phyloP scores from a whole-genome alignment of 2,888 invertebrate genomes.

The Lumbricus terrestris region DNA sequence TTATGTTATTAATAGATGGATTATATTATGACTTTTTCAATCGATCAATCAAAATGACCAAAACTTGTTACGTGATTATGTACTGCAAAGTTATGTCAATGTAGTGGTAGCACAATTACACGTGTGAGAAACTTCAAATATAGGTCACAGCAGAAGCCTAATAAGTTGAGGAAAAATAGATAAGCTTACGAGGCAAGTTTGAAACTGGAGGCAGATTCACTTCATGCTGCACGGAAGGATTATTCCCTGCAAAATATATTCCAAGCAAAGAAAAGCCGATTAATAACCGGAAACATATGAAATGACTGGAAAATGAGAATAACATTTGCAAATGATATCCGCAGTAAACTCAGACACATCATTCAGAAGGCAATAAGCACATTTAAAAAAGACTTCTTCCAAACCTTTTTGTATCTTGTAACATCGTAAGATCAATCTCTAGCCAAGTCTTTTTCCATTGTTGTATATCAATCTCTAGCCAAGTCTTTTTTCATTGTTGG shows the following conservation, averaged over 20 bases:
- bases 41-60: too few species aligned
- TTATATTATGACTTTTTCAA: background rate
- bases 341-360: background rate
- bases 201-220: conserved; percentile 33
- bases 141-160: background rate
- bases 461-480: background rate
- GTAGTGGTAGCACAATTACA: too few species aligned
- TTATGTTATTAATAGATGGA: background rate
- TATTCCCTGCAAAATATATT: too few species aligned
- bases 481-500: background rate
- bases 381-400: background rate
- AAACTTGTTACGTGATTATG: too few species aligned
- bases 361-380: background rate
- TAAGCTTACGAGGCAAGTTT: conserved; percentile 32
- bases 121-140: too few species aligned
- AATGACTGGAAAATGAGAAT: background rate
- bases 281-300: conserved; percentile 3
- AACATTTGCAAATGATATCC: too few species aligned
- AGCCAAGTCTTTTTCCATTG: background rate
- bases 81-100: too few species aligned
- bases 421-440: background rate
- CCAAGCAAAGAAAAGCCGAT: background rate
- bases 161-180: background rate
- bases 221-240: conserved; percentile 28
- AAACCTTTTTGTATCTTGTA: too few species aligned